Conservation (phyloP, 2,888 invertebrate species). For the Macaria liturata region DNA sequence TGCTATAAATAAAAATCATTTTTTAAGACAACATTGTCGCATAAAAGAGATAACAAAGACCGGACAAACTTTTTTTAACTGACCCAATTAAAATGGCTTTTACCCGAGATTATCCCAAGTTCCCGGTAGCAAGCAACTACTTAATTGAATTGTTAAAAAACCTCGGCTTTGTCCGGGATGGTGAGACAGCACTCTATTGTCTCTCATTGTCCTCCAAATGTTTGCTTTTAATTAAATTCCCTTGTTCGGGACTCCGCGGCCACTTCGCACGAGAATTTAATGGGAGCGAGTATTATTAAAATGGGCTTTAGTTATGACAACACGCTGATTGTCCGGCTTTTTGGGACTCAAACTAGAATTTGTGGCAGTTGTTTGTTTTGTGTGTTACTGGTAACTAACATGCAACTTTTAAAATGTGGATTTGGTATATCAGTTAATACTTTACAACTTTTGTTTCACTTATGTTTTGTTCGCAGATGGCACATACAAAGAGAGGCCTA, state of each 20-base stretch:
- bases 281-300: conserved; percentile 29
- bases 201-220: conserved; percentile 36
- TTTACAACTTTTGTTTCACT: too few species aligned
- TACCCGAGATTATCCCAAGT: conserved; percentile 5
- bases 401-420: too few species aligned
- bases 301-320: conserved; percentile 33
- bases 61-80: not conserved
- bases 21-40: not conserved
- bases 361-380: conserved; percentile 10
- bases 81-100: not conserved
- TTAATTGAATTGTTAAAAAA: conserved; percentile 39
- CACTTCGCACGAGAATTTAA: conserved; percentile 29
- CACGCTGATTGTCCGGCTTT: conserved; percentile 32
- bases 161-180: conserved; percentile 22
- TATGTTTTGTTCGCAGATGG: too few species aligned
- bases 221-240: conserved; percentile 61
- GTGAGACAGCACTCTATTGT: conserved; percentile 37
- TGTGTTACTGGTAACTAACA: too few species aligned
- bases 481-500: too few species aligned
- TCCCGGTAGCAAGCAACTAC: conserved; percentile 13
- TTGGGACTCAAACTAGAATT: conserved; percentile 18
- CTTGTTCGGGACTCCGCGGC: conserved; percentile 34
- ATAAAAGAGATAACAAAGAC: not conserved
- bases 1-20: not conserved
- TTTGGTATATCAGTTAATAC: too few species aligned